Conservation (phyloP, 2,888 invertebrate species). For the Macaria liturata region DNA sequence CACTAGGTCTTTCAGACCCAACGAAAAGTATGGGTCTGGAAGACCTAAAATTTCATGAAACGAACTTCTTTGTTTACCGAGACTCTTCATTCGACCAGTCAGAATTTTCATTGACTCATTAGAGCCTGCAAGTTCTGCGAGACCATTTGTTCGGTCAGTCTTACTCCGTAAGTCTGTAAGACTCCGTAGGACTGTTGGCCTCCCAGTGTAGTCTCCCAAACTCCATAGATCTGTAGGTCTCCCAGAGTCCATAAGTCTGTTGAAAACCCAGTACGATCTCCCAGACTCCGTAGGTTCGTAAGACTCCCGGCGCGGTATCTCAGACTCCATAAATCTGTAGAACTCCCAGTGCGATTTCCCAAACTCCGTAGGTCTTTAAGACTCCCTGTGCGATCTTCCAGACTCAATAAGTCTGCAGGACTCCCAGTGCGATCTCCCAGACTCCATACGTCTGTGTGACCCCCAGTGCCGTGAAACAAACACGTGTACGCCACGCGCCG, state of each 20-base stretch:
- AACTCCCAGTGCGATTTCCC: not conserved
- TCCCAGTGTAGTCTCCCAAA: too few relatives aligned
- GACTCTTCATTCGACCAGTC: too few relatives aligned
- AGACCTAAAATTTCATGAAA: too few relatives aligned
- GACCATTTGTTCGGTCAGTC: not conserved
- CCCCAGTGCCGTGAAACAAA: slow-evolving; percentile 39
- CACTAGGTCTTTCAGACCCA: too few relatives aligned
- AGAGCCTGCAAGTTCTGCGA: not conserved
- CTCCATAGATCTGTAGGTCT: not conserved
- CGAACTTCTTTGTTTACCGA: too few relatives aligned
- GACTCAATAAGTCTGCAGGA: not conserved
- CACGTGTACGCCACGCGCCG: slow-evolving; percentile 38
- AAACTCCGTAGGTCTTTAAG: too few relatives aligned
- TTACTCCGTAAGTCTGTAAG: too few relatives aligned
- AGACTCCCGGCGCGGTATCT: not conserved
- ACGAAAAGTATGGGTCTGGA: too few relatives aligned
- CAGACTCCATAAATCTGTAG: not conserved
- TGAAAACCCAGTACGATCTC: too few relatives aligned
- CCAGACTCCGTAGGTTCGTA: not conserved
- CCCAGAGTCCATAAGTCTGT: too few relatives aligned
- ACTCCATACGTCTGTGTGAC: not conserved
- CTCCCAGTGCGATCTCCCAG: not conserved
- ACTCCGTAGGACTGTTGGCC: not conserved
- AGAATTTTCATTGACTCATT: not conserved
- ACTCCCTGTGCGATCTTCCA: not conserved